A percentile compares a stretch with the other conserved stretches of the same genome.
Conservation (phyloP, 2,113 vertebrate genomes). For the Aviceda subcristata region DNA sequence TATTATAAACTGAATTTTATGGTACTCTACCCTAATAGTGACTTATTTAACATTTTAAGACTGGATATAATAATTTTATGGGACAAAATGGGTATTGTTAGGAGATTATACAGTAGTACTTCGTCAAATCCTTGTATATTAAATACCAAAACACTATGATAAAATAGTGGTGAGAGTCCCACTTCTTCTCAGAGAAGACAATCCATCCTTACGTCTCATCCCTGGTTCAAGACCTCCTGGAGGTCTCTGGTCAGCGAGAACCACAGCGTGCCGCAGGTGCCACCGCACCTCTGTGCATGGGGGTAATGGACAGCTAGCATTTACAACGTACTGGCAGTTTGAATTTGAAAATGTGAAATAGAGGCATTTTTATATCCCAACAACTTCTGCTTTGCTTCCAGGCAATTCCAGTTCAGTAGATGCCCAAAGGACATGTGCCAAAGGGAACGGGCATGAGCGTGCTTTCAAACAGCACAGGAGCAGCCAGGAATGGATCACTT, state of each 20-base stretch:
- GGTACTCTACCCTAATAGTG: conserved; percentile 51
- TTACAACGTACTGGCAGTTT: background rate
- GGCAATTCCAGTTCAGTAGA: background rate
- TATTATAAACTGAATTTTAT: conserved; percentile 73
- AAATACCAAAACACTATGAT: conserved; percentile 65
- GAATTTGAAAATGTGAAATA: background rate
- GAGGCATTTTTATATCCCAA: background rate
- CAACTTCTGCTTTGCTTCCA: background rate
- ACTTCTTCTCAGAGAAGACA: background rate
- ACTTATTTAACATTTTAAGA: conserved; percentile 77
- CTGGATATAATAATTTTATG: conserved; percentile 73
- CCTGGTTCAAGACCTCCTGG: background rate
- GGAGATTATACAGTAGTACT: conserved; percentile 64
- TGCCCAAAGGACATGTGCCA: background rate
- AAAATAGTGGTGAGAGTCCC: conserved; percentile 50
- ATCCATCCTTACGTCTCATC: background rate
- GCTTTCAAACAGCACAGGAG: background rate
- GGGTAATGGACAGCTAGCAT: background rate
- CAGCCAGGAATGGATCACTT: background rate
- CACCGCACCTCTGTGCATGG: background rate
- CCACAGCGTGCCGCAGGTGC: accelerated
- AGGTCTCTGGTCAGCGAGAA: background rate
- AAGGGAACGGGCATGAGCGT: background rate
- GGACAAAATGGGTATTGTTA: conserved; percentile 72
- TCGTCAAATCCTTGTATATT: conserved; percentile 74